Evolutionary conservation across 2,888 invertebrate genomes (phyloP), one percentile per base, ranked within the genome.

Genomic region (Cepaea hortensis): DNA sequence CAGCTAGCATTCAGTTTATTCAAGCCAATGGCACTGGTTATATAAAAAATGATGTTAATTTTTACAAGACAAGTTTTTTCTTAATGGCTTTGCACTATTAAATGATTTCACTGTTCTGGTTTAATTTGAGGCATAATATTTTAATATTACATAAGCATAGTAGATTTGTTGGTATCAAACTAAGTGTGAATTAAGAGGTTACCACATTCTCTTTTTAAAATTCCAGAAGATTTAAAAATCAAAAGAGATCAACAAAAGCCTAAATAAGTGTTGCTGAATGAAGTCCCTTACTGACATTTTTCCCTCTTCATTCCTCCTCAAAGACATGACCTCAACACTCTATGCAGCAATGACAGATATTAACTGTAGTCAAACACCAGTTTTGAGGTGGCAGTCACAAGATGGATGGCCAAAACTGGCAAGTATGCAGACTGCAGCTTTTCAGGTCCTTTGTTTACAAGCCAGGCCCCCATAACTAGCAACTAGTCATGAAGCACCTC

Each of bases 381-480:
- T 7, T n/a, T n/a, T 73, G 73, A 82, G 82, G 82, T 82, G 70
- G 82, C 82, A 82, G 82, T 82, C 82, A 82, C 82, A 82, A 73
- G 46, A 11, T 82, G 73, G 72, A 72, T 68, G 82, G 82, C 35
- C 23, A 3, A 70, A 73, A 55, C 46, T 70, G 46, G 48, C 35
- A n/a, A 50, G 50, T 23, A 50, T 82, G 82, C 82, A 72, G 82
- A 82, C 23, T 82, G 82, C 82, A 82, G 82, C 48, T 55, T 7
- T 81, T n/a, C 23, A 35, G 50, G n/a, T 50, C 72, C 73, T 72
- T 15, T n/a, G 11, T 13, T 1, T 72, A 3, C 20, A 6, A 20
- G 61, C 82, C 73, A 13, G 15, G 72, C 82, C 82, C 70, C 15
- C 18, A 82, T 73, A 82, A 82, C 82, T 18, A 82, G 72, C 82